Evolutionary conservation across 2,113 vertebrate species (phyloP).

Genomic region (Tachuris rubrigastra): DNA sequence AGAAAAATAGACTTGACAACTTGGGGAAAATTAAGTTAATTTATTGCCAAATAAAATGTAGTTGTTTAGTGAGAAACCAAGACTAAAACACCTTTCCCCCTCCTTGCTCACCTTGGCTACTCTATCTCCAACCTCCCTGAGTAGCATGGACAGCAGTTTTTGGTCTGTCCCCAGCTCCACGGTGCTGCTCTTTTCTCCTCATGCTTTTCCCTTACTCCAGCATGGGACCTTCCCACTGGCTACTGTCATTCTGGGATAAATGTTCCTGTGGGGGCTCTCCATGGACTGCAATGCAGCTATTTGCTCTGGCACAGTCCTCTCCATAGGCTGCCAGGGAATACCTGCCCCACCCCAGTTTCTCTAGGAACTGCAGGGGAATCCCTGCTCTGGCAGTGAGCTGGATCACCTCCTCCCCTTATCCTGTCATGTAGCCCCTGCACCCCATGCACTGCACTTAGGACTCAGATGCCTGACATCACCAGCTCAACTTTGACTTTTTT

Average conservation of each 20-base stretch:
- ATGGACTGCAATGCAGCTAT: fast-evolving
- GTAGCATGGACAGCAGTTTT: fast-evolving
- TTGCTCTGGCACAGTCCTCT: not conserved
- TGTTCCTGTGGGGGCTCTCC: not conserved
- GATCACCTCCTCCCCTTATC: not conserved
- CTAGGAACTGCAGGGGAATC: not conserved
- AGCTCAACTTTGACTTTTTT: not conserved
- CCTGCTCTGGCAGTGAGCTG: fast-evolving
- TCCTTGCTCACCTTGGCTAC: not conserved
- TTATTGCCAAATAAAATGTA: not conserved
- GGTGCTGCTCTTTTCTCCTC: not conserved
- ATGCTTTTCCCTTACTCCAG: not conserved
- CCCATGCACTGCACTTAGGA: fast-evolving
- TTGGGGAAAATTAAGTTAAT: not conserved
- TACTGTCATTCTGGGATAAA: not conserved
- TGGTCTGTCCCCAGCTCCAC: not conserved
- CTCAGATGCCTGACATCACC: not conserved
- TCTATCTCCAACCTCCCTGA: not conserved
- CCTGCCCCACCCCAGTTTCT: fast-evolving
- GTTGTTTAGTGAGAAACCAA: not conserved
- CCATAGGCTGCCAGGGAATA: not conserved
- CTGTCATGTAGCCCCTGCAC: not conserved
- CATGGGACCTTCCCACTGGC: not conserved
- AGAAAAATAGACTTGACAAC: not conserved
- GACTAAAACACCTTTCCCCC: not conserved